Evolutionary conservation across 2,113 vertebrate species (phyloP).

Genomic region (Enhydra lutris): DNA sequence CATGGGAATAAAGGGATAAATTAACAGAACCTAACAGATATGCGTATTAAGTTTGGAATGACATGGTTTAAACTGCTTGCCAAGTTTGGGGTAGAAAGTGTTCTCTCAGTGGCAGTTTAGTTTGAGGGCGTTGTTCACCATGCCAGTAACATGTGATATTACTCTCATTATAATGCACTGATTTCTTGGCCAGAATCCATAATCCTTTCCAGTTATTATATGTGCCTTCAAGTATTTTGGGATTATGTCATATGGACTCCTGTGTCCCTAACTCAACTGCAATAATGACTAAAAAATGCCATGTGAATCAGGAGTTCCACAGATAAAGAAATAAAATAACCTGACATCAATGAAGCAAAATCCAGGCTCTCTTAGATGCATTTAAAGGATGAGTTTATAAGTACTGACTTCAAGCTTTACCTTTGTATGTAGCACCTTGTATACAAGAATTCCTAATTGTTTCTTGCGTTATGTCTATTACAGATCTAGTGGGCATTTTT

Average conservation of each 20-base stretch:
- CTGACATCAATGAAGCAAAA: not conserved
- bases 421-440: not conserved
- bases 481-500: not conserved
- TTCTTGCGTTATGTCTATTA: not conserved
- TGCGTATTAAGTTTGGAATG: not conserved
- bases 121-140: not conserved
- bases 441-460: not conserved
- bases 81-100: not conserved
- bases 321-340: not conserved
- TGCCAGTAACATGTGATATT: not conserved
- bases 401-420: not conserved
- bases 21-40: not conserved
- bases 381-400: not conserved
- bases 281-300: slow-evolving; percentile 2
- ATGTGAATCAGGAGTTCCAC: not conserved
- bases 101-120: not conserved
- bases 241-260: not conserved
- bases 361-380: not conserved
- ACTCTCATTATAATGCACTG: not conserved
- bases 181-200: not conserved
- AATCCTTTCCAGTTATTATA: not conserved
- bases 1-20: not conserved
- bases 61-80: not conserved
- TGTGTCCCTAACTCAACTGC: not conserved
- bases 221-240: not conserved